phyloP scores from a whole-genome alignment of 2,888 invertebrate species.

The Sthenelais limicola region DNA sequence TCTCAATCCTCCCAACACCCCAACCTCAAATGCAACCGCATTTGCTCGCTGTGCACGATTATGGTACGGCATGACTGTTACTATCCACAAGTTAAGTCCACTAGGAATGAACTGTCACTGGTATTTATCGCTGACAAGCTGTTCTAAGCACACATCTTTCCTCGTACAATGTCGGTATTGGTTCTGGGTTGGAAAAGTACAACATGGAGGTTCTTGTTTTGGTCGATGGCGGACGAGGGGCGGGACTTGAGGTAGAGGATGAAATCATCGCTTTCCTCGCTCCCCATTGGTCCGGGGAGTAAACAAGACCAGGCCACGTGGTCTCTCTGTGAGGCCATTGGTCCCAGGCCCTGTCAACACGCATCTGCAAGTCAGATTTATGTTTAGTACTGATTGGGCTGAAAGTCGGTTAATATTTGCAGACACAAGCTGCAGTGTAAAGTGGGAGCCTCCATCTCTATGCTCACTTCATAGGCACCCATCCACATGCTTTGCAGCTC shows the following conservation, averaged over 20 bases:
- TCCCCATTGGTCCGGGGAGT: conserved; percentile 17
- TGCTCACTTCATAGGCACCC: too few relatives aligned
- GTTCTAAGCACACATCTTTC: conserved; percentile 28
- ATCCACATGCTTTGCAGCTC: too few relatives aligned
- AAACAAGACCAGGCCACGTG: conserved; percentile 30
- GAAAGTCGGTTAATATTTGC: conserved; percentile 40
- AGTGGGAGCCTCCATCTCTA: neutral
- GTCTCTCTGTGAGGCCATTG: conserved; percentile 34
- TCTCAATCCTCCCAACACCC: neutral
- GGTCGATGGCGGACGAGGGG: conserved; percentile 26
- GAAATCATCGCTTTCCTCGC: conserved; percentile 37
- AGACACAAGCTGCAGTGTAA: conserved; percentile 14
- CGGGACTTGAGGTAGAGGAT: conserved; percentile 33
- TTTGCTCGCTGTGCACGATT: conserved; percentile 30
- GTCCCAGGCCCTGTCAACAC: conserved; percentile 21
- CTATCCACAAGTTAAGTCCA: neutral
- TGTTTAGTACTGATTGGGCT: conserved; percentile 34
- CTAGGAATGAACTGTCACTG: conserved; percentile 10
- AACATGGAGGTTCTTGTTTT: conserved; percentile 43
- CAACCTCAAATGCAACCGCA: conserved; percentile 14
- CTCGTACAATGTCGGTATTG: neutral
- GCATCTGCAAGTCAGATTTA: conserved; percentile 40
- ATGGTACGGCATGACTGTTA: conserved; percentile 11
- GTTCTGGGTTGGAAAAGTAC: conserved; percentile 26
- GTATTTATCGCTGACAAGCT: conserved; percentile 23